Evolutionary conservation across 2,797 vertebrate genomes (phyloP).

Genomic region (Notoglanidium macrostoma): DNA sequence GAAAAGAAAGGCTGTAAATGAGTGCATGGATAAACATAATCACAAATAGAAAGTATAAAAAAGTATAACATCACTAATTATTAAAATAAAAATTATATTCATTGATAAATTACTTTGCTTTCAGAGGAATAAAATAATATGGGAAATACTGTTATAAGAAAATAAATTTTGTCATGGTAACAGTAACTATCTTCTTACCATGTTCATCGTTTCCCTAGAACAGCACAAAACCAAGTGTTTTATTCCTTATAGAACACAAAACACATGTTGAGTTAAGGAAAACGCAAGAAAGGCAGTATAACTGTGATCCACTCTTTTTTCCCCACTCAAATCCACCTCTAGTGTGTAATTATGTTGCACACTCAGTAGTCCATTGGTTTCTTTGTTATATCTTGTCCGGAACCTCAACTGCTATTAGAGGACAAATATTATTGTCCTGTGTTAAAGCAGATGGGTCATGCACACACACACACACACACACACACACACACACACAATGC

Average conservation of each 20-base stretch:
- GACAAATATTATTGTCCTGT: slow-evolving; percentile 14
- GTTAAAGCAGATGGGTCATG: slow-evolving; percentile 9
- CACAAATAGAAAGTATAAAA: background rate
- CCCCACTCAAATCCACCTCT: background rate
- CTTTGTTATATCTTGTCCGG: slow-evolving; percentile 3
- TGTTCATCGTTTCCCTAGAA: background rate
- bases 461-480: background rate
- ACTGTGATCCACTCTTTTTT: too few species aligned
- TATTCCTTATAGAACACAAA: background rate
- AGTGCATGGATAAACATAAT: background rate
- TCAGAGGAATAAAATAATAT: background rate
- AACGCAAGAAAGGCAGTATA: background rate
- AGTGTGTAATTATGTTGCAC: background rate
- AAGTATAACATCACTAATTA: background rate
- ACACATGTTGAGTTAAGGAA: background rate
- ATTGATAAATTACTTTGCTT: background rate
- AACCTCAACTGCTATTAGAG: slow-evolving; percentile 6
- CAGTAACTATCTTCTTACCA: background rate
- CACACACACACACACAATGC: background rate
- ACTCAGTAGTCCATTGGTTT: background rate
- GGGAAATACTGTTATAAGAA: background rate
- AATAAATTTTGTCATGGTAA: background rate
- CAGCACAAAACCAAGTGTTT: background rate
- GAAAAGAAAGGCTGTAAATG: background rate
- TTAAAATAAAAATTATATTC: background rate